Conservation (phyloP, 2,113 vertebrate species). For the Solea solea region DNA sequence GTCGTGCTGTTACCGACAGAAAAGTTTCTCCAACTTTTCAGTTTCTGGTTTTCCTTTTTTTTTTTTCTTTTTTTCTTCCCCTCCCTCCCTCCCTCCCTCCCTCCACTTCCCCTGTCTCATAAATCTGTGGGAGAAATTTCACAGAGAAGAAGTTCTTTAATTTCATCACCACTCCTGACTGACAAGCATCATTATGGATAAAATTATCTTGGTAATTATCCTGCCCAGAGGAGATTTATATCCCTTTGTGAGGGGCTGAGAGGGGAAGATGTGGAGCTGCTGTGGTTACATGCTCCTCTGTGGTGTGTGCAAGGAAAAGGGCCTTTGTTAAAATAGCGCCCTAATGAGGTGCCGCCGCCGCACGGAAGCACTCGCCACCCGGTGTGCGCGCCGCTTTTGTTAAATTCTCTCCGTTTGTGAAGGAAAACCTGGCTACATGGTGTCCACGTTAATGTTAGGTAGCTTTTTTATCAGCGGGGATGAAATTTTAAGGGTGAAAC, state of each 20-base stretch:
- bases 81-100: not conserved
- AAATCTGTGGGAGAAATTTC: conserved; percentile 66
- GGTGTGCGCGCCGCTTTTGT: conserved; percentile 54
- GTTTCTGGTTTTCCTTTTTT: conserved; percentile 34
- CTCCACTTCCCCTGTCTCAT: conserved; percentile 53
- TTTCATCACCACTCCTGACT: conserved; percentile 80
- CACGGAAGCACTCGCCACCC: conserved; percentile 44
- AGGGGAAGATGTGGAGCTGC: conserved; percentile 7
- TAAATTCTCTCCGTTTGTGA: conserved; percentile 56
- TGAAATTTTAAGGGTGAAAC: not conserved
- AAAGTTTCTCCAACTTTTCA: conserved; percentile 63
- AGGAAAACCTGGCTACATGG: conserved; percentile 25
- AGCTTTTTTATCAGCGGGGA: too few species aligned
- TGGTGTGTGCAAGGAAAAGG: conserved; percentile 43
- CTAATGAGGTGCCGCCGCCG: conserved; percentile 64
- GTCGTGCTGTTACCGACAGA: conserved; percentile 27
- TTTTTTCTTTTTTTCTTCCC: conserved; percentile 36
- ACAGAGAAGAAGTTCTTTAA: conserved; percentile 74
- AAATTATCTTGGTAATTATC: conserved; percentile 85
- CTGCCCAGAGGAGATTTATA: conserved; percentile 80
- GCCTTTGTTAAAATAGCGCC: conserved; percentile 72
- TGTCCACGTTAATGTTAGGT: not conserved
- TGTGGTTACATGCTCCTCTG: conserved; percentile 43
- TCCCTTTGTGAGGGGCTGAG: conserved; percentile 71
- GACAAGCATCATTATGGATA: conserved; percentile 84